Conservation (phyloP, 2,797 vertebrate genomes). For the Acanthiza pusilla region DNA sequence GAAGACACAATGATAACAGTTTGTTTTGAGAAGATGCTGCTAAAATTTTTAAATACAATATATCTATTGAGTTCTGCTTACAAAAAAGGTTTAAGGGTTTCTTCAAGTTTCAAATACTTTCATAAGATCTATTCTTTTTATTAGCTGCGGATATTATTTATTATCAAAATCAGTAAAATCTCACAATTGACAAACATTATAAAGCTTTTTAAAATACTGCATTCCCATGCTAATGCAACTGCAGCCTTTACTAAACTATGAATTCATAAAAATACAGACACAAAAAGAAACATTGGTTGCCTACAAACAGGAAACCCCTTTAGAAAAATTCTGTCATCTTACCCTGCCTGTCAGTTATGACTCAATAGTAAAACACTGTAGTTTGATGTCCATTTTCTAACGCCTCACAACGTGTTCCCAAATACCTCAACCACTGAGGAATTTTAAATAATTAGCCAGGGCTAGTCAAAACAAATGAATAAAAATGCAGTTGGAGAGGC, state of each 20-base stretch:
- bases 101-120: background rate
- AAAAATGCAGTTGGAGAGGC: background rate
- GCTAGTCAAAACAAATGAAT: background rate
- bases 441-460: background rate
- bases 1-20: background rate
- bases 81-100: background rate
- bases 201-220: background rate
- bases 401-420: background rate
- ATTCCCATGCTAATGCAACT: background rate
- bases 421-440: background rate
- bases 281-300: background rate
- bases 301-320: background rate
- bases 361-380: background rate
- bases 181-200: background rate
- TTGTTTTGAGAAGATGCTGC: background rate
- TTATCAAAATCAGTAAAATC: background rate
- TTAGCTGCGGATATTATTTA: background rate
- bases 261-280: background rate
- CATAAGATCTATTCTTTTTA: background rate
- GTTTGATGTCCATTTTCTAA: background rate
- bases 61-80: background rate
- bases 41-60: background rate
- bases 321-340: background rate
- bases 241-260: background rate
- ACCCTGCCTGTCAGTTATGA: background rate